Conservation (phyloP, 2,113 vertebrate species). For the Chitala chitala region DNA sequence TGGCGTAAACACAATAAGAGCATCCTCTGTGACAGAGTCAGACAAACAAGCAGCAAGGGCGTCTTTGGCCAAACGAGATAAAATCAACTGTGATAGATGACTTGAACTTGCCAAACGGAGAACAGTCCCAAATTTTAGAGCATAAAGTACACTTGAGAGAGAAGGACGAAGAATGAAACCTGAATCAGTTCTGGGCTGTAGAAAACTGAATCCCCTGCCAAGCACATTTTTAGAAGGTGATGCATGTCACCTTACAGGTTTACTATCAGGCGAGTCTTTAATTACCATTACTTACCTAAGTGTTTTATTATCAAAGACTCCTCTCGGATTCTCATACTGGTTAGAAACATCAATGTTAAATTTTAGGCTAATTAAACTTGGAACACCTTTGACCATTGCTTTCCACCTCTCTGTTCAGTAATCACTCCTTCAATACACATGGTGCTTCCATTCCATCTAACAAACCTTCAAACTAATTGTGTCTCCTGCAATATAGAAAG, state of each 20-base stretch:
- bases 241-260: not conserved
- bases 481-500: not conserved
- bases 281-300: not conserved
- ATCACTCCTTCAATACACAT: not conserved
- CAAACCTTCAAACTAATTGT: not conserved
- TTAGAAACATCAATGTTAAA: not conserved
- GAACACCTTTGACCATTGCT: not conserved
- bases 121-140: too few relatives aligned
- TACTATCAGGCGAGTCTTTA: not conserved
- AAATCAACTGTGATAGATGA: too few relatives aligned
- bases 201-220: too few relatives aligned
- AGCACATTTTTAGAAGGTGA: not conserved
- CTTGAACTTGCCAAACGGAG: too few relatives aligned
- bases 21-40: too few relatives aligned
- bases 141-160: too few relatives aligned
- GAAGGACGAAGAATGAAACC: too few relatives aligned
- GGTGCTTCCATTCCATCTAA: not conserved
- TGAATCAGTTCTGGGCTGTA: too few relatives aligned
- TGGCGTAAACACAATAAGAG: too few relatives aligned
- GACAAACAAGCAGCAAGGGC: too few relatives aligned
- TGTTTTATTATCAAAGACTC: not conserved
- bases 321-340: not conserved
- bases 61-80: too few relatives aligned
- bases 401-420: not conserved
- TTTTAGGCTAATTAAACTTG: conserved; percentile 3